Evolutionary conservation across 2,113 vertebrate genomes (phyloP).

Genomic region (Paradisaea rubra): DNA sequence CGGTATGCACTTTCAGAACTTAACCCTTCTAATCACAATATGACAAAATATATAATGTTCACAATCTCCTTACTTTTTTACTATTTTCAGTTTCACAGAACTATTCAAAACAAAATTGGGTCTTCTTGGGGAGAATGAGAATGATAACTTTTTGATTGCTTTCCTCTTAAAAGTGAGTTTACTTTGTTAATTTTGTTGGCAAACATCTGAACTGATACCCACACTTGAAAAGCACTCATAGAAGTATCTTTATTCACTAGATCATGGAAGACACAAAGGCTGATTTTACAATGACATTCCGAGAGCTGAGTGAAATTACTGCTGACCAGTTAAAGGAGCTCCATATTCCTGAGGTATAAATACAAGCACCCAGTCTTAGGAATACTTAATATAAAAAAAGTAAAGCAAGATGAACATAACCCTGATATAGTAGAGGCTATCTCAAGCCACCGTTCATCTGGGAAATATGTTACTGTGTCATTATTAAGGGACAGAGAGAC

Average conservation of each 20-base stretch:
- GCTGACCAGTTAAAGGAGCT: slow-evolving; percentile 57
- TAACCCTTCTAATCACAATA: not conserved
- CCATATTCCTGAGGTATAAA: slow-evolving; percentile 68
- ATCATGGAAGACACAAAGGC: slow-evolving; percentile 76
- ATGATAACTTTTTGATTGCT: slow-evolving; percentile 69
- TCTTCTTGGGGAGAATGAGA: slow-evolving; percentile 66
- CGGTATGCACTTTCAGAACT: slow-evolving; percentile 61
- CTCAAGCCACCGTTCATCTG: not conserved
- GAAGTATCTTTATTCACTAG: slow-evolving; percentile 54
- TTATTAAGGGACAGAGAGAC: not conserved
- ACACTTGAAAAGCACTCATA: not conserved
- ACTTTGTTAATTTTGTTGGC: not conserved
- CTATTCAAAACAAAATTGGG: slow-evolving; percentile 79
- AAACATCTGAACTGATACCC: not conserved
- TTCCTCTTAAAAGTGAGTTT: slow-evolving; percentile 75
- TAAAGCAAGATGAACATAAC: not conserved
- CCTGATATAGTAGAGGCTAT: not conserved
- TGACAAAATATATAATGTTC: not conserved
- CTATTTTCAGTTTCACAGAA: slow-evolving; percentile 70
- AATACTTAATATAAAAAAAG: not conserved
- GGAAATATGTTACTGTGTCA: not conserved
- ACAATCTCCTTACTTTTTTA: not conserved
- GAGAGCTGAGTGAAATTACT: slow-evolving; percentile 76
- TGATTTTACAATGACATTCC: slow-evolving; percentile 83
- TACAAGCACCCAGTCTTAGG: not conserved